Percentiles rank a stretch among this genome's conserved stretches.
Conservation (phyloP, 2,797 vertebrate genomes). For the Sebastes goodei region DNA sequence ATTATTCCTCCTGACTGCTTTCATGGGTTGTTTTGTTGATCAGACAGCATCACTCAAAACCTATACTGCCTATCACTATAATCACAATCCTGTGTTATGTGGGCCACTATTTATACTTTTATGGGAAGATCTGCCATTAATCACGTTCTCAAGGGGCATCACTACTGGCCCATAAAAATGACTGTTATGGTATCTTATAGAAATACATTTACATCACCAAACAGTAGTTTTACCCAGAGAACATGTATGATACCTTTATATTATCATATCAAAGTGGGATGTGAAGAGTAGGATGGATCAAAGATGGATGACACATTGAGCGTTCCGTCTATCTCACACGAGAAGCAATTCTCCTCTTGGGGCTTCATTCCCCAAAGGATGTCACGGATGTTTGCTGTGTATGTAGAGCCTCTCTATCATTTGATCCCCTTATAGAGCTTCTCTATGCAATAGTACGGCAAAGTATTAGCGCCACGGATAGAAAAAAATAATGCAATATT, state of each 20-base stretch:
- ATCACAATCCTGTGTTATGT: background rate
- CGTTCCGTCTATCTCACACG: slow-evolving; percentile 34
- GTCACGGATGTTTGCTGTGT: background rate
- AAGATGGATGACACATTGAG: slow-evolving; percentile 26
- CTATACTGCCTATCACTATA: background rate
- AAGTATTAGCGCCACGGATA: background rate
- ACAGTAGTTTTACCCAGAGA: slow-evolving; percentile 8
- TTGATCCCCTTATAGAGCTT: background rate
- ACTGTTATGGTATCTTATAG: slow-evolving; percentile 27
- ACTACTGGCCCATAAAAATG: slow-evolving; percentile 36
- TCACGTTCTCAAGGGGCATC: slow-evolving; percentile 46
- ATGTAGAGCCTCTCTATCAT: background rate
- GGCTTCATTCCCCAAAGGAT: slow-evolving; percentile 39
- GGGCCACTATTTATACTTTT: slow-evolving; percentile 44
- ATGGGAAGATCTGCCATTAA: slow-evolving; percentile 25
- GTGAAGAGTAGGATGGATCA: slow-evolving; percentile 29
- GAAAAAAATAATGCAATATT: background rate
- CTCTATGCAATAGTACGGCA: background rate
- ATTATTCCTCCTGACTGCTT: background rate
- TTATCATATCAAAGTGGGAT: slow-evolving; percentile 42
- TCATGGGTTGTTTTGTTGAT: background rate
- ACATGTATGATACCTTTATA: slow-evolving; percentile 10
- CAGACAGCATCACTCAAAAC: background rate
- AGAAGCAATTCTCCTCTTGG: slow-evolving; percentile 20
- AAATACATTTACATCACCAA: slow-evolving; percentile 46